Conservation (phyloP, 2,797 vertebrate genomes). For the Lycodopsis pacificus region DNA sequence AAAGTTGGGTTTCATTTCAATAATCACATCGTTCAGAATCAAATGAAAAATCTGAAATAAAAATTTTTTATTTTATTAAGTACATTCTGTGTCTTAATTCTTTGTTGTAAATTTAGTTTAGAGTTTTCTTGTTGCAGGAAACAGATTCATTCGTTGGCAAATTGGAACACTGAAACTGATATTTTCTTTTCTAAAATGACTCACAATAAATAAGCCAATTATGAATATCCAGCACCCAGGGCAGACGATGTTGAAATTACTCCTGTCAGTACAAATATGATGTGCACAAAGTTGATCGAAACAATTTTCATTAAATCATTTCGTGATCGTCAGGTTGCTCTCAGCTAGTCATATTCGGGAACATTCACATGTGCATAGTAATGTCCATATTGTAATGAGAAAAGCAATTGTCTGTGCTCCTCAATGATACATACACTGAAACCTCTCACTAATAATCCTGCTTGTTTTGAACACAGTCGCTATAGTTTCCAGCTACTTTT, state of each 20-base stretch:
- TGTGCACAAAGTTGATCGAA: background rate
- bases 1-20: background rate
- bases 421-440: background rate
- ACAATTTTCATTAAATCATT: background rate
- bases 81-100: background rate
- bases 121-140: background rate
- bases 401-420: background rate
- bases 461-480: background rate
- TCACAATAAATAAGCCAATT: background rate
- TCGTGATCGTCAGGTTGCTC: background rate
- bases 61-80: background rate
- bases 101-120: background rate
- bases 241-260: background rate
- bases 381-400: background rate
- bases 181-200: background rate
- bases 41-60: background rate
- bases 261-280: background rate
- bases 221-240: background rate
- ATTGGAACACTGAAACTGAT: background rate
- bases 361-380: background rate
- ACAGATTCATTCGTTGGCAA: background rate
- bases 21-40: rapidly evolving
- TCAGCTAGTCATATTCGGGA: background rate
- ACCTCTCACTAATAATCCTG: background rate
- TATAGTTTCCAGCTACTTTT: slow-evolving; percentile 3